Percentiles rank a stretch among this genome's conserved stretches.
Evolutionary conservation across 2,888 invertebrate species (phyloP).

Genomic region (Oscheius sp.): DNA sequence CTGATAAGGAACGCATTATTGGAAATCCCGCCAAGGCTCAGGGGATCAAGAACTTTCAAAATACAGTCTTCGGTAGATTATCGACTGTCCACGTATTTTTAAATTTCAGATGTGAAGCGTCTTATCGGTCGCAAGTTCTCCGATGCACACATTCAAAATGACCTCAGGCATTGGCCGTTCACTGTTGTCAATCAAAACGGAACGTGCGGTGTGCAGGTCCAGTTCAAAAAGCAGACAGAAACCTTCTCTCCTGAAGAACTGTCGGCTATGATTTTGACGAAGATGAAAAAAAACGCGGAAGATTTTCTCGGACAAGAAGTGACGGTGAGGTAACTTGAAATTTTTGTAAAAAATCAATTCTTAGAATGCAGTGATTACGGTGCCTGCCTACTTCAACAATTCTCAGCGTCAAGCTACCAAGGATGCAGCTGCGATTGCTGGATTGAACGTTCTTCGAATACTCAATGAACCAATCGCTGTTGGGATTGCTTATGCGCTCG

Average conservation of each 20-base stretch:
- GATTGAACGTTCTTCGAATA: constrained; percentile 33
- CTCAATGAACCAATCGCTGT: constrained; percentile 77
- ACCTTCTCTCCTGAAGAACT: too few species aligned
- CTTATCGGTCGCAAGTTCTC: constrained; percentile 76
- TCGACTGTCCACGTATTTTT: too few species aligned
- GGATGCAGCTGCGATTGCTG: constrained; percentile 37
- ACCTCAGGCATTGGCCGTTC: too few species aligned
- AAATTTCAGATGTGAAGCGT: constrained; percentile 68
- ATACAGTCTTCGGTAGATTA: constrained; percentile 57
- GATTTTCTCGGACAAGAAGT: too few species aligned
- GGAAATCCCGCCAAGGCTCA: constrained; percentile 77
- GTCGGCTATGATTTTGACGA: too few species aligned
- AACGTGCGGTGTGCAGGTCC: too few species aligned
- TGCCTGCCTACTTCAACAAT: constrained; percentile 84
- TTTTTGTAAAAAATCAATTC: constrained; percentile 72
- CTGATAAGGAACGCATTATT: constrained; percentile 76
- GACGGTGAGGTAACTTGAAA: background rate
- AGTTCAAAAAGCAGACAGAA: too few species aligned
- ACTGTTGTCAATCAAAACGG: too few species aligned
- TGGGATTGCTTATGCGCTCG: constrained; percentile 84
- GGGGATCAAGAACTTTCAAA: constrained; percentile 76
- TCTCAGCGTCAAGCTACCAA: constrained; percentile 76
- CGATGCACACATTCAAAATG: constrained; percentile 72
- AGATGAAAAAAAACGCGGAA: too few species aligned
- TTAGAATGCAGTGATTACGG: constrained; percentile 86